Evolutionary conservation across 2,797 vertebrate species (phyloP).

Genomic region (Ara ararauna): DNA sequence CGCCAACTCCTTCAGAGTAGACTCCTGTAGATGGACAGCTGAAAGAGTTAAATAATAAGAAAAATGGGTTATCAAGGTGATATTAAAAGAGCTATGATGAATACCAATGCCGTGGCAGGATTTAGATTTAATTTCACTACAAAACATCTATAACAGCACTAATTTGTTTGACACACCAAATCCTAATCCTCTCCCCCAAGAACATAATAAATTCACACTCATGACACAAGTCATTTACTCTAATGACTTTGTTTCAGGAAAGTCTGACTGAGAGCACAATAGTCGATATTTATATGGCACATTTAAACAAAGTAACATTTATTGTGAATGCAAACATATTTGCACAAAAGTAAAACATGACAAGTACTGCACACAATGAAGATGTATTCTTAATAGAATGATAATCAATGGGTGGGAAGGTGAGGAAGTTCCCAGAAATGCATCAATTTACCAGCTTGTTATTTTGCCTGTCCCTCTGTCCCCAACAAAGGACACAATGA

Average conservation of each 20-base stretch:
- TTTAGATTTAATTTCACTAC: background rate
- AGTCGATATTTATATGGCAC: background rate
- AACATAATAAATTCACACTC: background rate
- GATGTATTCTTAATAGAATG: background rate
- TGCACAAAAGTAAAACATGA: background rate
- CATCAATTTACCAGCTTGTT: background rate
- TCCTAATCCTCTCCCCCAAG: background rate
- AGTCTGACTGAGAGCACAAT: background rate
- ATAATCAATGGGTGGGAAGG: background rate
- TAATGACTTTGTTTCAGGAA: background rate
- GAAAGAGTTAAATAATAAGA: background rate
- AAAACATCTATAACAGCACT: background rate
- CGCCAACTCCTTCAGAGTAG: slow-evolving; percentile 75
- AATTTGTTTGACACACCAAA: background rate
- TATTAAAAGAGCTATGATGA: background rate
- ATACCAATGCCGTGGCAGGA: background rate
- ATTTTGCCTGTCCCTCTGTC: background rate
- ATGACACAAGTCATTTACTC: background rate
- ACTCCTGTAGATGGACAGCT: slow-evolving; percentile 87
- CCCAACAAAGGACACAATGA: background rate
- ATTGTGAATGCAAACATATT: background rate
- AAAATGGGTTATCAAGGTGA: background rate
- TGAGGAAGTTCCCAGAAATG: background rate
- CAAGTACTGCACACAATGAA: background rate
- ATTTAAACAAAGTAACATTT: background rate